Base-by-base conservation (phyloP, 2,888 invertebrate genomes). In the Trichopria drosophilae region DNA sequence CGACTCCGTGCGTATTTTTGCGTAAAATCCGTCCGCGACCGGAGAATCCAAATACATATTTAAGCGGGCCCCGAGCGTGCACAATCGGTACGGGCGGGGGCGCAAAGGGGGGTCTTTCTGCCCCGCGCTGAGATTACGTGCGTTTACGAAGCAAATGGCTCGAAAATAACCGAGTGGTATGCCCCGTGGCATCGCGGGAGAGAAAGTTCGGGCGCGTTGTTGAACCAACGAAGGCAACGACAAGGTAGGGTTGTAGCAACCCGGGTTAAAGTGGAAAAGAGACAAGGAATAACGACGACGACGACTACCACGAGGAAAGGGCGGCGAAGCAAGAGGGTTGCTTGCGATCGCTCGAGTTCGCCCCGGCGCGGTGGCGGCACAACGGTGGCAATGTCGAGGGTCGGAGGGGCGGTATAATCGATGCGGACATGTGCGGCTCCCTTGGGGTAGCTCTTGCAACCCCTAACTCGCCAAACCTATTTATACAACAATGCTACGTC, bases 401-500 rank as follows among this genome's bases (percentile, higher is more conserved):
- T 29, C 37, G 55, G 52, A 58, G 58, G 61, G 62, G 63, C 53
- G 66, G 68, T 72, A 72, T 73, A 74, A 72, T 73, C 73, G 74
- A 71, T 75, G 72, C 70, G 71, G 73, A 75, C 75, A 73, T 75
- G 75, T 74, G 75, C 74, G 73, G 72, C 66, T 71, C 74, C 72
- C 75, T 65, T 63, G 73, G 72, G 67, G 65, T 65, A 66, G 66
- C 59, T 63, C 64, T 58, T 46, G 64, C 73, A 71, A 74, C 72
- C 75, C 75, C 75, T 74, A 73, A 75, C 73, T 73, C 69, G 70
- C 74, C 75, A 73, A 75, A 75, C 73, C 73, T 74, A 75, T 75
- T 75, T 75, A 73, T 75, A 73, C 74, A 75, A 75, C 75, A 75
- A 75, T 74, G 70, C 71, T 60, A 63, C 62, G 32, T 23, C 39